Conservation (phyloP, 2,888 invertebrate species). For the Watsonalla binaria region DNA sequence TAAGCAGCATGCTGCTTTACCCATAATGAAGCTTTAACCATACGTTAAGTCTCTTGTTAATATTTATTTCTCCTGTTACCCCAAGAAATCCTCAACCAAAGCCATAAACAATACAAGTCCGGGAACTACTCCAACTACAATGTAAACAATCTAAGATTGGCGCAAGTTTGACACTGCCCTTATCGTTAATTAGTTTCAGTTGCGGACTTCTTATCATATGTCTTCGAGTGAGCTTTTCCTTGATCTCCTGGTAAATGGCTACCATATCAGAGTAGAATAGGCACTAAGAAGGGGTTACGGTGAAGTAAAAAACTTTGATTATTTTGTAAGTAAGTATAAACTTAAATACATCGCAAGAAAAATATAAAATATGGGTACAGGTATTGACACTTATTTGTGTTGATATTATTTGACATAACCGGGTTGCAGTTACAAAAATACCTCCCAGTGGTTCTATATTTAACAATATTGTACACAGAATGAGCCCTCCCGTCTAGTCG, state of each 20-base stretch:
- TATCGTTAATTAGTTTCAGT: conserved; percentile 4
- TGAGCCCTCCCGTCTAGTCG: conserved; percentile 51
- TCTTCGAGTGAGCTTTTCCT: not conserved
- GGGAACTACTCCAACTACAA: not conserved
- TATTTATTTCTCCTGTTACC: too few species aligned
- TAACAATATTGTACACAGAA: conserved; percentile 58
- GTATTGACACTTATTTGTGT: conserved; percentile 42
- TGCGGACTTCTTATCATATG: not conserved
- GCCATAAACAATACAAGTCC: too few species aligned
- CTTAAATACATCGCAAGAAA: not conserved
- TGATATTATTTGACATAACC: conserved; percentile 63
- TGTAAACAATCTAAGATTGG: conserved; percentile 8
- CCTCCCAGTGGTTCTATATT: conserved; percentile 65
- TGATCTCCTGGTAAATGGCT: not conserved
- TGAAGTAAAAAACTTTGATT: not conserved
- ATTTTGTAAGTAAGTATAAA: not conserved
- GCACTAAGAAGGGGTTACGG: conserved; percentile 7
- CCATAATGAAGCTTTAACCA: too few species aligned
- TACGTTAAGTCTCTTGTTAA: too few species aligned
- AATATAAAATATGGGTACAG: conserved; percentile 29
- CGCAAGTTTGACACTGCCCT: conserved; percentile 1
- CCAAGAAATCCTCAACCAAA: too few species aligned
- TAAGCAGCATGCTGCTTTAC: too few species aligned
- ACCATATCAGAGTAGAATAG: not conserved
- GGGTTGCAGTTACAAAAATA: conserved; percentile 74